Percentiles rank a stretch among this genome's conserved stretches.
phyloP scores from a whole-genome alignment of 1,140 invertebrate genomes.

The Centruroides vittatus region DNA sequence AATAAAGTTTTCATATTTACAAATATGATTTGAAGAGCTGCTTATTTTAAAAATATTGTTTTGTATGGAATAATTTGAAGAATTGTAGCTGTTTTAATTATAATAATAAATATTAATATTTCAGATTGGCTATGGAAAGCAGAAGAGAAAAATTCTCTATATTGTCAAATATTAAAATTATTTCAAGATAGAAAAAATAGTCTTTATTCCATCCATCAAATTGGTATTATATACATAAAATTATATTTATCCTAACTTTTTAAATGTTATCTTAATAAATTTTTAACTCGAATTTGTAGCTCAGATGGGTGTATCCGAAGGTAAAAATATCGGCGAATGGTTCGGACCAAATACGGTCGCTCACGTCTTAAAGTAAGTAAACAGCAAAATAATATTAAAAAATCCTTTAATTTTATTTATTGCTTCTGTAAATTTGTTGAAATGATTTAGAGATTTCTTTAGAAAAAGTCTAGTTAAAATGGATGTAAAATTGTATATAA shows the following conservation, averaged over 20 bases:
- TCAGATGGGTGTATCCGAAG: slow-evolving; percentile 83
- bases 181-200: slow-evolving; percentile 82
- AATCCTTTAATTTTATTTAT: no score
- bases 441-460: no score
- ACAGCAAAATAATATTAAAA: not conserved
- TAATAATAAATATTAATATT: not conserved
- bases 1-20: no score
- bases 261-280: not conserved
- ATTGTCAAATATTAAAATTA: slow-evolving; percentile 71
- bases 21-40: no score
- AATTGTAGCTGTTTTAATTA: no score
- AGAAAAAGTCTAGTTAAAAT: no score
- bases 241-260: not conserved
- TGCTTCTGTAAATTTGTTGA: no score
- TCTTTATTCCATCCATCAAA: slow-evolving; percentile 93
- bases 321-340: slow-evolving; percentile 91
- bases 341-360: slow-evolving; percentile 98
- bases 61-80: no score
- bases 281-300: slow-evolving; percentile 27
- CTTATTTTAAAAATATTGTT: no score
- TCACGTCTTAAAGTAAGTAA: slow-evolving; percentile 80
- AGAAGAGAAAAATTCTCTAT: slow-evolving; percentile 55
- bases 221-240: slow-evolving; percentile 28
- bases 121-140: slow-evolving; percentile 42
- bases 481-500: no score